A percentile compares a stretch with the other conserved stretches of the same genome.
Conservation (phyloP, 64 coral and sea anemone species). For the Astreopora myriophthalma region DNA sequence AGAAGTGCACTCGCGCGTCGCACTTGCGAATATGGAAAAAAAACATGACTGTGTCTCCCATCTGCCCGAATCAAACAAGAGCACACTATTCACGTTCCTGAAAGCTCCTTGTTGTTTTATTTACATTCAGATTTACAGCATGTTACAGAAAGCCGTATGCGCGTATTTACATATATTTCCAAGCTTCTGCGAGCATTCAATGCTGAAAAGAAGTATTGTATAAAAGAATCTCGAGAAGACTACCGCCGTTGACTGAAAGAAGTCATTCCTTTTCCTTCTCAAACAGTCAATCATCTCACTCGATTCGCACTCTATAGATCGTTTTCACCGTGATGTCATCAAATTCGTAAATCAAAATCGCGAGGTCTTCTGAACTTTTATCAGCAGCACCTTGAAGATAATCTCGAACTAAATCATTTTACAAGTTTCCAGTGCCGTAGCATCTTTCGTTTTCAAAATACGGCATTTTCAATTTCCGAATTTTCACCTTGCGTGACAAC, state of each 20-base stretch:
- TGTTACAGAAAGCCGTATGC: neutral
- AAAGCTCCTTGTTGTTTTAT: neutral
- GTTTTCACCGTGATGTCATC: no score
- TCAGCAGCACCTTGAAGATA: no score
- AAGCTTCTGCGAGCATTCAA: neutral
- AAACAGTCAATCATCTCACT: neutral
- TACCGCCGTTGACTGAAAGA: neutral
- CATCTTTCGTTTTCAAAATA: no score
- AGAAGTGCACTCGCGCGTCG: no score
- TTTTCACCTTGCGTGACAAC: no score
- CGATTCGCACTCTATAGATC: neutral
- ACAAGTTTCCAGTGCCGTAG: no score
- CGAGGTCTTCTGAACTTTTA: no score
- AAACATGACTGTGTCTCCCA: neutral
- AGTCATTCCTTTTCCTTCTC: neutral
- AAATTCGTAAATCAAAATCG: no score
- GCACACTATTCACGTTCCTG: neutral
- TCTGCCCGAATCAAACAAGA: neutral
- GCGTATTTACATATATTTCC: neutral
- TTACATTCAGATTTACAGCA: conserved; percentile 25
- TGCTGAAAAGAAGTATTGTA: neutral
- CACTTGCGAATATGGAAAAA: no score
- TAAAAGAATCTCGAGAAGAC: neutral
- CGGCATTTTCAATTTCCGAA: no score
- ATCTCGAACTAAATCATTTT: no score